Base-by-base conservation (phyloP, 2,797 vertebrate species). In the Psittacula derbiana region DNA sequence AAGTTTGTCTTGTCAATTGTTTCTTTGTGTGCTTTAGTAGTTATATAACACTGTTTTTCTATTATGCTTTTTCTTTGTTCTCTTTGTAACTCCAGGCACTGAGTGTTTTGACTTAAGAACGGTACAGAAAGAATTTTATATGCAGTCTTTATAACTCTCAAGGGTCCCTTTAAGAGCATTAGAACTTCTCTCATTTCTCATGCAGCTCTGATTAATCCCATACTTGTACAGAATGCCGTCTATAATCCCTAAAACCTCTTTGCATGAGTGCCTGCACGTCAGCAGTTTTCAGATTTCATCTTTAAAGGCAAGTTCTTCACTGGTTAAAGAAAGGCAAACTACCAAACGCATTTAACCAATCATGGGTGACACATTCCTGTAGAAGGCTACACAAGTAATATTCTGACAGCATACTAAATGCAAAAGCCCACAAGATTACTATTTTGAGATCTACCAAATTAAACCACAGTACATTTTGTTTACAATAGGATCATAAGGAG, bases 271-370 rank as follows among this genome's bases (percentile, higher is more conserved):
- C 43, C 55, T 72, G 13, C 31, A 71, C 43, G 43, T 79, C 86
- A 96, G 70, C 70, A 94, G 46, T 90, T 86, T 96, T 79, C 76
- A 88, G 58, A 90, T 75, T 84, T 90, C 66, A 91, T 72, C 82
- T 81, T 73, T 55, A 86, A 89, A 88, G 40, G 25, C 49, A 90
- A 75, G 36, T n/a, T 90, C 44, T 90, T 76, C 80, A 80, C 38
- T 46, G 14, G 65, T 78, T 67, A 90, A 88, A 91, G 80, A 90
- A 83, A 61, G 28, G 25, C 21, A 71, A 79, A 75, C 23, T 66
- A 83, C 23, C 30, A 86, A 81, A 84, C 17, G 73, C 55, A 58
- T 86, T 81, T 79, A 90, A 66, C 17, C 76, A 85, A 33, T 47
- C 66, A 70, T 10, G 33, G 40, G 40, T 86, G 55, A 88, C 73